phyloP scores from a whole-genome alignment of 2,113 vertebrate genomes.

The Tragelaphus imberbis region DNA sequence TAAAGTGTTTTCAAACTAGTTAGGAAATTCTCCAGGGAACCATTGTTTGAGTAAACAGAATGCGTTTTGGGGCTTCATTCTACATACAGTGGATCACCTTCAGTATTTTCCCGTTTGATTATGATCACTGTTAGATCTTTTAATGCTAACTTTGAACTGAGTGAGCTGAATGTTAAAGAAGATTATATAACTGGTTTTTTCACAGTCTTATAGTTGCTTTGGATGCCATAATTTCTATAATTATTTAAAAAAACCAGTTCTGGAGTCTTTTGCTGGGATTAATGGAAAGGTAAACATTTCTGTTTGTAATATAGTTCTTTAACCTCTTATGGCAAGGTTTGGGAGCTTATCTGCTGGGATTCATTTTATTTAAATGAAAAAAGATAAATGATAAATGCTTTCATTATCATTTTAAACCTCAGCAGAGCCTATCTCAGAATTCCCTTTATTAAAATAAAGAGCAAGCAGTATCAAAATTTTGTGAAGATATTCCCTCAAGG shows the following conservation, averaged over 20 bases:
- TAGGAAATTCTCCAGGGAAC: constrained; percentile 18
- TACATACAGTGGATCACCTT: neutral
- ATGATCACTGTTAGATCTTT: constrained; percentile 15
- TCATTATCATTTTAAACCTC: constrained; percentile 7
- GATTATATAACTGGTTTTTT: neutral
- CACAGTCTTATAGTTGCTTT: constrained; percentile 2
- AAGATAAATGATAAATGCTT: constrained; percentile 3
- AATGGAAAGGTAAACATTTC: constrained; percentile 44
- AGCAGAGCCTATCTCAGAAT: neutral
- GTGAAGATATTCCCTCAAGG: neutral
- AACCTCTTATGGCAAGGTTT: neutral
- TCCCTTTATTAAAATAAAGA: constrained; percentile 30
- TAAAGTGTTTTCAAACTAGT: constrained; percentile 10
- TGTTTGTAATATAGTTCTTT: constrained; percentile 36
- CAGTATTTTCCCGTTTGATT: neutral
- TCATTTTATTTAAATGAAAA: constrained; percentile 46
- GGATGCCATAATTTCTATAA: constrained; percentile 38
- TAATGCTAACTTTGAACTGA: neutral
- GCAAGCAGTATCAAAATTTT: neutral
- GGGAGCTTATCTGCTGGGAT: constrained; percentile 1
- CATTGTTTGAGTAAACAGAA: constrained; percentile 17
- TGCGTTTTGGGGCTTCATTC: neutral
- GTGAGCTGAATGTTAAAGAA: neutral
- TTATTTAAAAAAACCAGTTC: constrained; percentile 37
- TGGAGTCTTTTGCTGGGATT: neutral